Evolutionary conservation across 53 echinoderm and acorn worm species (phyloP), one percentile per base, ranked within the genome.

Genomic region (Henricia sp.): DNA sequence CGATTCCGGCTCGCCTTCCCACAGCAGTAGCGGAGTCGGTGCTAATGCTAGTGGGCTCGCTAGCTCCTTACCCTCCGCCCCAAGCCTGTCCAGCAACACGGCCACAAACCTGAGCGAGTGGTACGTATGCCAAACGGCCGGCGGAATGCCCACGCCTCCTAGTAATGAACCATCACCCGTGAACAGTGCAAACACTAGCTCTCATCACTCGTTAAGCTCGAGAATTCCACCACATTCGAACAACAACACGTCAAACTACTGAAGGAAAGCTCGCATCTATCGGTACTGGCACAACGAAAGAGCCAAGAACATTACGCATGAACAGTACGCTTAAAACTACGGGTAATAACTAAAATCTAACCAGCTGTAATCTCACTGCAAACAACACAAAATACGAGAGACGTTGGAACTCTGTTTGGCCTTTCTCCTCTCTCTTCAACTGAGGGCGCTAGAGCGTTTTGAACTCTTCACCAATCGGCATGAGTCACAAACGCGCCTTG

Each of bases 151-250:
- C 1, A 94, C 92, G 2, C 99, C 99, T 8, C 99, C 99, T 3
- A 99, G 99, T 44, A 99, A 99, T 69, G 99, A 99, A 73, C 99
- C 95, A 4, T 99, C 99, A 6, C 95, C 99, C 0, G 99, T 99
- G 6, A 91, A 78, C 44, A 73, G 53, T 73, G 73, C 37, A 1
- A 73, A 73, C 46, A 64, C 32, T 46, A 57, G 43, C 21, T 35
- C 19, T 26, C 77, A 80, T 48, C 64, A 27, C 9, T 37, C 42
- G 13, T 36, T 80, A n/a, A 63, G 48, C 3, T 80, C 80, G 2
- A 80, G 80, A 19, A 57, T 80, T 29, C 80, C 80, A 25, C 80
- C 80, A 16, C 62, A 62, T 23, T 46, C 63, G 0, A 80, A 64
- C 63, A 80, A 80, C 64, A 80, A 1, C 48, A 64, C 80, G 57